Conservation (phyloP, 2,888 invertebrate genomes). For the Pollenia griseotomentosa region DNA sequence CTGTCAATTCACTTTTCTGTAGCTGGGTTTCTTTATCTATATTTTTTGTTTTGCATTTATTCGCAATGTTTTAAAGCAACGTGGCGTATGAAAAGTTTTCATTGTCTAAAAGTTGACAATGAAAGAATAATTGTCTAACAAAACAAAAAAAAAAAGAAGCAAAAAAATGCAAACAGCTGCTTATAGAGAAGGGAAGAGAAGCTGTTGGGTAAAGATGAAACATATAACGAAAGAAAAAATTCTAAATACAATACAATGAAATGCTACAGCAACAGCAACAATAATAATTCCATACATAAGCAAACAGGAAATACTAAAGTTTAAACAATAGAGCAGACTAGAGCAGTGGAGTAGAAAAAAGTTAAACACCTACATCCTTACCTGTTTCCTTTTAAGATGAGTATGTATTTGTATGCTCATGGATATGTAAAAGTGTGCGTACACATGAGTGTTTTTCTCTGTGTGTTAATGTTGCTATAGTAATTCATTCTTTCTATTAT, state of each 20-base stretch:
- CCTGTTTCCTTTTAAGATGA: slow-evolving; percentile 14
- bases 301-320: slow-evolving; percentile 70
- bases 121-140: slow-evolving; percentile 63
- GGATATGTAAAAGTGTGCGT: slow-evolving; percentile 15
- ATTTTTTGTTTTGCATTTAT: slow-evolving; percentile 4
- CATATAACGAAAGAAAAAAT: slow-evolving; percentile 4
- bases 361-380: slow-evolving; percentile 71
- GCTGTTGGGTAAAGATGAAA: slow-evolving; percentile 21
- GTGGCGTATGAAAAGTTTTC: slow-evolving; percentile 59
- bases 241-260: slow-evolving; percentile 57
- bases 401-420: not conserved
- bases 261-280: slow-evolving; percentile 40
- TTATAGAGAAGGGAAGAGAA: slow-evolving; percentile 41
- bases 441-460: not conserved
- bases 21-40: slow-evolving; percentile 2
- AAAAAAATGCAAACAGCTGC: slow-evolving; percentile 51
- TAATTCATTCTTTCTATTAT: slow-evolving; percentile 66
- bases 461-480: slow-evolving; percentile 36
- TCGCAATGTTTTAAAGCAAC: slow-evolving; percentile 52
- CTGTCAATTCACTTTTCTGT: slow-evolving; percentile 23
- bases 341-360: slow-evolving; percentile 70
- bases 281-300: slow-evolving; percentile 52
- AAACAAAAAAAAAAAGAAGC: slow-evolving; percentile 1
- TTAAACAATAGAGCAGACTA: slow-evolving; percentile 67
- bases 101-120: slow-evolving; percentile 71